Conservation (phyloP, 2,113 vertebrate species). For the Nannospalax galili region DNA sequence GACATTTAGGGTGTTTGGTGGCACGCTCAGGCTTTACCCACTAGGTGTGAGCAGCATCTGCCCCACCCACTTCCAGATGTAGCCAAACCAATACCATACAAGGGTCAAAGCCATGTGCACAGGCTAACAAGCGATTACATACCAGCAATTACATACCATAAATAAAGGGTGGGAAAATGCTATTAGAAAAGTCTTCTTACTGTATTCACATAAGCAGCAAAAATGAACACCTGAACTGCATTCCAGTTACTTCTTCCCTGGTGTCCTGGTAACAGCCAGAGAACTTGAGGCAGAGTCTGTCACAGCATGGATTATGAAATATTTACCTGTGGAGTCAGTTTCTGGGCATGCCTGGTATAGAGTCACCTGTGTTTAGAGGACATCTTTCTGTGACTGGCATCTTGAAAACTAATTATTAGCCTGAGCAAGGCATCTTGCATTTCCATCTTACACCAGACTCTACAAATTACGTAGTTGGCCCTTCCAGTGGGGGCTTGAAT, state of each 20-base stretch:
- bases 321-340: neutral
- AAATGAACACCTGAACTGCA: neutral
- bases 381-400: neutral
- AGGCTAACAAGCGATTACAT: neutral
- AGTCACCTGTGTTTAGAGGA: neutral
- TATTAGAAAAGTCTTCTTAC: neutral
- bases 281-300: neutral
- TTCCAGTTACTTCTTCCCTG: neutral
- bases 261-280: neutral
- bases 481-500: neutral
- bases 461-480: neutral
- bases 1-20: rapidly evolving
- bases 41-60: neutral
- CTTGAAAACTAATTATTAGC: neutral
- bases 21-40: neutral
- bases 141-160: too few species aligned
- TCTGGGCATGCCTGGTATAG: rapidly evolving
- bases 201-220: neutral
- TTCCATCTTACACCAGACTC: neutral
- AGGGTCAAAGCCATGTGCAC: neutral
- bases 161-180: neutral
- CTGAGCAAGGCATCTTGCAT: neutral
- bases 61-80: neutral
- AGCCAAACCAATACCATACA: neutral
- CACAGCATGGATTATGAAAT: neutral